These are phyloP conservation scores for Kryptolebias marmoratus DNA, from an alignment of 2,113 vertebrate species.

Conservation along the genomic window DNA sequence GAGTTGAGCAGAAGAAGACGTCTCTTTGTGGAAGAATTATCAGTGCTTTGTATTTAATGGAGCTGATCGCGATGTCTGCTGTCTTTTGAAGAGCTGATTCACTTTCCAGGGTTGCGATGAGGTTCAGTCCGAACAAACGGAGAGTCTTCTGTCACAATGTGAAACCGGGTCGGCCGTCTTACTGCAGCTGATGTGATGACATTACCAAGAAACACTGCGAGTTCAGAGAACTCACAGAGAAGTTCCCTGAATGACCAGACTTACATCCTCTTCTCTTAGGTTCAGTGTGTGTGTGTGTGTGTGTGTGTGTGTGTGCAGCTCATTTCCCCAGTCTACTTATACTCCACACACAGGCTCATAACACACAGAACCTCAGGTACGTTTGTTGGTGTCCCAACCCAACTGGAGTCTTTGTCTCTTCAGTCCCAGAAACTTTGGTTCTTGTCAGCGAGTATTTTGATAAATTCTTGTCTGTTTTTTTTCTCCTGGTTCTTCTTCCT, in stretches of 20 bases:
- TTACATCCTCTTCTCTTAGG: constrained; percentile 70
- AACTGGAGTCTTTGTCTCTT: too few species aligned
- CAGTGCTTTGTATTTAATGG: not conserved
- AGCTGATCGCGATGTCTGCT: not conserved
- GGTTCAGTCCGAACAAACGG: constrained; percentile 4
- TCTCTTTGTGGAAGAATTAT: not conserved
- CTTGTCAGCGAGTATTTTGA: not conserved
- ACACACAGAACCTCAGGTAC: not conserved
- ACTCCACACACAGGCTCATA: constrained; percentile 11
- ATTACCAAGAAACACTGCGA: constrained; percentile 75
- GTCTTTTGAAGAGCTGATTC: not conserved
- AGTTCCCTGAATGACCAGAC: constrained; percentile 81
- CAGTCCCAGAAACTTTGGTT: not conserved
- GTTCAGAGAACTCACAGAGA: constrained; percentile 75
- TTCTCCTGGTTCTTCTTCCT: too few species aligned
- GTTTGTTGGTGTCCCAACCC: too few species aligned
- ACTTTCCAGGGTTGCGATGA: not conserved
- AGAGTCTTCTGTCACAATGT: not conserved
- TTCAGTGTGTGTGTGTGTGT: constrained; percentile 29
- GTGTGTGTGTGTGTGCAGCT: constrained; percentile 19
- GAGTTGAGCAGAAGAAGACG: not conserved
- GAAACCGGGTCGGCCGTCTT: constrained; percentile 40
- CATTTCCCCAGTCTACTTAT: constrained; percentile 49
- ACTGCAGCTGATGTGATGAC: constrained; percentile 58
- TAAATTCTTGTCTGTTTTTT: too few species aligned